phyloP scores from a whole-genome alignment of 2,888 invertebrate genomes.

The Lathronympha strigana region DNA sequence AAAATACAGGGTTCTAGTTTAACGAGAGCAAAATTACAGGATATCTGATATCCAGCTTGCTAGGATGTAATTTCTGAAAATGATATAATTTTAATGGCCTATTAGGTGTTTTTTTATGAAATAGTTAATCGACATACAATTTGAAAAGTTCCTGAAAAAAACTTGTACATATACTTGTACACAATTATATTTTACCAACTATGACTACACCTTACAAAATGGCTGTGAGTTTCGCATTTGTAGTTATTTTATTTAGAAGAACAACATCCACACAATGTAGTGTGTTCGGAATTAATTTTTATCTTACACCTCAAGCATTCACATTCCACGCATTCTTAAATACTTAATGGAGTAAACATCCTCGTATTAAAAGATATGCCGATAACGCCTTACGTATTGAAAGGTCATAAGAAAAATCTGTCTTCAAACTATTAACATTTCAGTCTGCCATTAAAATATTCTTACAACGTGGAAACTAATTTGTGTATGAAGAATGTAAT shows the following conservation, averaged over 20 bases:
- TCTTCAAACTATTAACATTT: conserved; percentile 66
- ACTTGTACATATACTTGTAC: too few species aligned
- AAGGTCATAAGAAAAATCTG: conserved; percentile 65
- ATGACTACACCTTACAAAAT: too few species aligned
- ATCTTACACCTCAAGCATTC: conserved; percentile 53
- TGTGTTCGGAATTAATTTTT: conserved; percentile 64
- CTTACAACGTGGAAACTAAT: conserved; percentile 27
- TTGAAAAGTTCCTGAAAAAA: too few species aligned
- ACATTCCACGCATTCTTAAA: conserved; percentile 55
- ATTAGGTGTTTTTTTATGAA: too few species aligned
- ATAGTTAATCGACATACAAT: too few species aligned
- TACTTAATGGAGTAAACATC: conserved; percentile 58
- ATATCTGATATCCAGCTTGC: too few species aligned
- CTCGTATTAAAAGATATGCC: conserved; percentile 56
- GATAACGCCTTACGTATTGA: conserved; percentile 53
- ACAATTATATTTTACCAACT: too few species aligned
- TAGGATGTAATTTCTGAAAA: too few species aligned
- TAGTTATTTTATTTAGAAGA: background rate
- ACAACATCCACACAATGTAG: conserved; percentile 36
- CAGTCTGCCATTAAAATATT: conserved; percentile 60
- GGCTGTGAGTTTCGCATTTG: background rate
- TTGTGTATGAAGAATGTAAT: conserved; percentile 25
- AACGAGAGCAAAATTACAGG: too few species aligned
- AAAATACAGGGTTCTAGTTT: too few species aligned
- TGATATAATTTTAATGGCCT: too few species aligned